A percentile compares a stretch with the other conserved stretches of the same genome.
These are phyloP conservation scores for Yasuhikotakia modesta DNA, from an alignment of 2,797 vertebrate genomes.

Conservation along the genomic window DNA sequence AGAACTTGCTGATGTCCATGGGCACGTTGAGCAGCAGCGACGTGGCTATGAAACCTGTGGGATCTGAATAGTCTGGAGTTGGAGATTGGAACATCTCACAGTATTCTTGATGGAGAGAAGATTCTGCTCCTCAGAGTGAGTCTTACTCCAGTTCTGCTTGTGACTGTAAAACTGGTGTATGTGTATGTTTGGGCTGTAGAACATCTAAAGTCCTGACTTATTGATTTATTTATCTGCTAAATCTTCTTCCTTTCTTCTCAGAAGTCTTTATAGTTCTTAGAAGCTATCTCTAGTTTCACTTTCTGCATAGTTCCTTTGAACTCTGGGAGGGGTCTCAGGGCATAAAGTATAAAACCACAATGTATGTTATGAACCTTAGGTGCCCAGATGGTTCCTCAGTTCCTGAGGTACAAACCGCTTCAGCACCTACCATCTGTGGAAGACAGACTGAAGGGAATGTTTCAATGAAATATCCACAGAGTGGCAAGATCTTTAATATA, in stretches of 20 bases:
- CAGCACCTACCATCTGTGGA: neutral
- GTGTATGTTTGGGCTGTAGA: neutral
- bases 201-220: neutral
- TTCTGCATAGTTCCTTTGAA: neutral
- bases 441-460: slow-evolving; percentile 27
- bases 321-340: neutral
- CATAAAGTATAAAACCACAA: neutral
- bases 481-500: neutral
- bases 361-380: slow-evolving; percentile 46
- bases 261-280: neutral
- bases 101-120: slow-evolving; percentile 87
- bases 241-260: neutral
- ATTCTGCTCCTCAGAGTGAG: slow-evolving; percentile 67
- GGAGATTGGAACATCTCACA: slow-evolving; percentile 85
- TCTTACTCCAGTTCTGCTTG: neutral
- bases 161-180: neutral
- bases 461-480: neutral
- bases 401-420: slow-evolving; percentile 27
- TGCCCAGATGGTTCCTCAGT: slow-evolving; percentile 31
- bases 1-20: slow-evolving; percentile 84
- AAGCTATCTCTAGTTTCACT: neutral
- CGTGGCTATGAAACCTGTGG: slow-evolving; percentile 80
- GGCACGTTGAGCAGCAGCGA: slow-evolving; percentile 86
- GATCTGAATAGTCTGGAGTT: slow-evolving; percentile 86
- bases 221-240: neutral